A percentile compares a stretch with the other conserved stretches of the same genome.
These are phyloP conservation scores for Dicentrarchus labrax DNA, from an alignment of 2,113 vertebrate genomes.

Conservation along the genomic window DNA sequence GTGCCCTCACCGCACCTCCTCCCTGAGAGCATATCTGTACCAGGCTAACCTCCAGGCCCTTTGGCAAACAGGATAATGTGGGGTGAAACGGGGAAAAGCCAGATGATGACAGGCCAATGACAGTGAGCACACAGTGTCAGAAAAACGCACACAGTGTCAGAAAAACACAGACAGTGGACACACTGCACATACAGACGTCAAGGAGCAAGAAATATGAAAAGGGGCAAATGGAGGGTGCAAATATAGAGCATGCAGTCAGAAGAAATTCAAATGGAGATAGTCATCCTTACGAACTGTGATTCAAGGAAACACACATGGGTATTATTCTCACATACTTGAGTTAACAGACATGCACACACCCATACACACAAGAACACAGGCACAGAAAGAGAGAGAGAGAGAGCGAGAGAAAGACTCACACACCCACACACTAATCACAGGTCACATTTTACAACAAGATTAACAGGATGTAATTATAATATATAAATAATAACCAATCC, in stretches of 20 bases:
- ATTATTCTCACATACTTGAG: no score
- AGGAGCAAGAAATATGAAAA: slow-evolving; percentile 20
- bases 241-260: slow-evolving; percentile 44
- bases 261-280: slow-evolving; percentile 14
- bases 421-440: slow-evolving; percentile 12
- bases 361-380: background rate
- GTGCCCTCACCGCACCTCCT: slow-evolving; percentile 47
- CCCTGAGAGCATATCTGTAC: slow-evolving; percentile 39
- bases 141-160: slow-evolving; percentile 38
- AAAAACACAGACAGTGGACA: slow-evolving; percentile 40
- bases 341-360: slow-evolving; percentile 11
- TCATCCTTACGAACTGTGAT: slow-evolving; percentile 26
- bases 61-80: slow-evolving; percentile 56
- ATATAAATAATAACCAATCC: slow-evolving; percentile 1
- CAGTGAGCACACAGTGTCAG: slow-evolving; percentile 40
- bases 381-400: background rate
- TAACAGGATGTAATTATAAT: slow-evolving; percentile 11
- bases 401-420: slow-evolving; percentile 4
- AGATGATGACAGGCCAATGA: slow-evolving; percentile 51
- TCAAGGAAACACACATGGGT: slow-evolving; percentile 34
- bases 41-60: slow-evolving; percentile 56
- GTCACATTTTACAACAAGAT: slow-evolving; percentile 32
- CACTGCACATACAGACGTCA: slow-evolving; percentile 12
- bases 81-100: slow-evolving; percentile 44
- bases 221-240: slow-evolving; percentile 11